Conservation (phyloP, 2,888 invertebrate genomes). For the Crepidodera aurea region DNA sequence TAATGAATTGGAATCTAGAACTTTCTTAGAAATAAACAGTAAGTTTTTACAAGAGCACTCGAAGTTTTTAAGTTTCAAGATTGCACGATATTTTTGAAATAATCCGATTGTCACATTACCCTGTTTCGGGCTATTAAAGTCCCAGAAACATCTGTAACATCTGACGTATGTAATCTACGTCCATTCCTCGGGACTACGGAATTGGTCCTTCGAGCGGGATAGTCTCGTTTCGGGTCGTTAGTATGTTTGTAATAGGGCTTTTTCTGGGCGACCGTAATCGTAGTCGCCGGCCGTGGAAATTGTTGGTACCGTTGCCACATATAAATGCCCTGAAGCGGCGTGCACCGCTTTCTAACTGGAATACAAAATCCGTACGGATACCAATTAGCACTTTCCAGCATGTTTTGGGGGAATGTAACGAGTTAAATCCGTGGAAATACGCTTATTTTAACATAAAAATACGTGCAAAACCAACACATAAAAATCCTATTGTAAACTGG, state of each 20-base stretch:
- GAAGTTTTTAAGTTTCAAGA: no score
- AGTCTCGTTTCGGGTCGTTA: conserved; percentile 12
- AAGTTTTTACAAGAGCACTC: no score
- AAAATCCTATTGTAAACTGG: not conserved
- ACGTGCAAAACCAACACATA: not conserved
- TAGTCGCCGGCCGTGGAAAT: conserved; percentile 11
- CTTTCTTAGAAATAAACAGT: no score
- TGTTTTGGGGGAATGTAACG: conserved; percentile 12
- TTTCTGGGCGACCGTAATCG: conserved; percentile 25
- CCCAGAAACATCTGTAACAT: conserved; percentile 7
- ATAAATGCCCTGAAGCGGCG: not conserved
- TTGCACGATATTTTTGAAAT: not conserved
- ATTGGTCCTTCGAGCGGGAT: conserved; percentile 14
- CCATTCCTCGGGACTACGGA: conserved; percentile 2
- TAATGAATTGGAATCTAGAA: no score
- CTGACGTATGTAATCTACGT: not conserved
- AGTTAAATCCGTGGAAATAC: not conserved
- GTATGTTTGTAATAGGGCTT: conserved; percentile 22
- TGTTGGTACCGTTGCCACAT: conserved; percentile 15
- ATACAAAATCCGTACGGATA: conserved; percentile 10
- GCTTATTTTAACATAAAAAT: not conserved
- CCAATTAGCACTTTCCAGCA: conserved; percentile 18
- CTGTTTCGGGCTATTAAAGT: conserved; percentile 7
- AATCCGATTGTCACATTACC: not conserved
- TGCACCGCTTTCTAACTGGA: not conserved